Evolutionary conservation across 2,797 vertebrate genomes (phyloP).

Genomic region (Rhyacichthys aspro): DNA sequence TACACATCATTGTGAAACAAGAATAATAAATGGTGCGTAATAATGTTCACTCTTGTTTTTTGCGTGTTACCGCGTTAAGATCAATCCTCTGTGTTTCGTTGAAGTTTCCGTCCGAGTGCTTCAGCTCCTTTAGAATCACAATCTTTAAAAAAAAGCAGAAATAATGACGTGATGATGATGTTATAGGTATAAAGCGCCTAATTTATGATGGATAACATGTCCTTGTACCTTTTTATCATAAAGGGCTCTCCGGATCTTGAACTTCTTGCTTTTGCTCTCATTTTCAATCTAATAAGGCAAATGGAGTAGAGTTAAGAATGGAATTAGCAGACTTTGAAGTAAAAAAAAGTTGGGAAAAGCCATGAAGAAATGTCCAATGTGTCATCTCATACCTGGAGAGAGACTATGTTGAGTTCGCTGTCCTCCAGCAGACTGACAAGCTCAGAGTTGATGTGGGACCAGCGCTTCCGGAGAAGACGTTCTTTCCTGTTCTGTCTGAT

Average conservation of each 20-base stretch:
- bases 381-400: conserved; percentile 83
- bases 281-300: conserved; percentile 86
- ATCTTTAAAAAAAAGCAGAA: conserved; percentile 77
- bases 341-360: not conserved
- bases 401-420: conserved; percentile 82
- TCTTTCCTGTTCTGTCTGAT: conserved; percentile 89
- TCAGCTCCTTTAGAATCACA: conserved; percentile 92
- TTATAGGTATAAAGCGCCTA: not conserved
- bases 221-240: conserved; percentile 91
- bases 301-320: not conserved
- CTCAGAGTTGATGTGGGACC: conserved; percentile 88
- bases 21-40: not conserved
- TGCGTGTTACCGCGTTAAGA: conserved; percentile 85
- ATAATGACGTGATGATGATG: not conserved
- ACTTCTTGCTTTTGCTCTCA: conserved; percentile 81
- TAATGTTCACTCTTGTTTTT: not conserved
- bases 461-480: conserved; percentile 83
- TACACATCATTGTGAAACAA: not conserved
- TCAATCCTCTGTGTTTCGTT: conserved; percentile 90
- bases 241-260: conserved; percentile 83
- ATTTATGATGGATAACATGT: not conserved
- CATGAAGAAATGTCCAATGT: not conserved
- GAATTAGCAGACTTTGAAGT: not conserved
- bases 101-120: conserved; percentile 89
- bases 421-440: conserved; percentile 85